A percentile compares a stretch with the other conserved stretches of the same genome.
Conservation (phyloP, 2,113 vertebrate species). For the Oncorhynchus keta region DNA sequence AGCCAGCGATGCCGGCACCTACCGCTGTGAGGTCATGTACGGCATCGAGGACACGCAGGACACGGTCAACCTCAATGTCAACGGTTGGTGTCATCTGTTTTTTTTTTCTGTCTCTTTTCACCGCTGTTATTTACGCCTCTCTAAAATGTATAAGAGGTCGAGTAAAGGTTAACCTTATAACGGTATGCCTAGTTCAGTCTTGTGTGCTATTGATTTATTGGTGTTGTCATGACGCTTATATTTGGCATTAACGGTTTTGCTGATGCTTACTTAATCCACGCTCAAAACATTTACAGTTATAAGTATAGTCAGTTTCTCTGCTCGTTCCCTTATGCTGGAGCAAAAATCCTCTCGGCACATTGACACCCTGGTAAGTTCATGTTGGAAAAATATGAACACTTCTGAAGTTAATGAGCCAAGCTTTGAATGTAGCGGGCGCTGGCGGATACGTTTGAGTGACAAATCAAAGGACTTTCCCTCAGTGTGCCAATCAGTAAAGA, state of each 20-base stretch:
- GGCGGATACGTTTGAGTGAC: not conserved
- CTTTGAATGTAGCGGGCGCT: not conserved
- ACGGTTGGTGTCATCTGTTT: conserved; percentile 75
- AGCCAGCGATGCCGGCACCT: conserved; percentile 89
- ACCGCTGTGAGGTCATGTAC: conserved; percentile 92
- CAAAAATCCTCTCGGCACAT: not conserved
- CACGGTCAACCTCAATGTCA: conserved; percentile 81
- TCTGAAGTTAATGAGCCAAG: not conserved
- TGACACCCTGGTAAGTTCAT: not conserved
- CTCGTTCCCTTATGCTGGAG: not conserved
- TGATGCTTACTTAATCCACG: too few species aligned
- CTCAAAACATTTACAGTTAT: too few species aligned
- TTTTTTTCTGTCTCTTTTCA: not conserved
- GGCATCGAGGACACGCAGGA: conserved; percentile 92
- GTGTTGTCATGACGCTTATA: too few species aligned
- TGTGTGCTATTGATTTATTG: too few species aligned
- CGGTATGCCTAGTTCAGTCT: too few species aligned
- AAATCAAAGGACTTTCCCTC: not conserved
- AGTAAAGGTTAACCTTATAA: too few species aligned
- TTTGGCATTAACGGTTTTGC: too few species aligned
- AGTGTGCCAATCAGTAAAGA: not conserved
- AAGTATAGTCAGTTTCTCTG: not conserved
- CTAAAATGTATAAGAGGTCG: too few species aligned
- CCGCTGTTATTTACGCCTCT: too few species aligned
- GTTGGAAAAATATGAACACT: not conserved